These are phyloP conservation scores for Tinamus guttatus DNA, from an alignment of 2,113 vertebrate species.

Conservation along the genomic window DNA sequence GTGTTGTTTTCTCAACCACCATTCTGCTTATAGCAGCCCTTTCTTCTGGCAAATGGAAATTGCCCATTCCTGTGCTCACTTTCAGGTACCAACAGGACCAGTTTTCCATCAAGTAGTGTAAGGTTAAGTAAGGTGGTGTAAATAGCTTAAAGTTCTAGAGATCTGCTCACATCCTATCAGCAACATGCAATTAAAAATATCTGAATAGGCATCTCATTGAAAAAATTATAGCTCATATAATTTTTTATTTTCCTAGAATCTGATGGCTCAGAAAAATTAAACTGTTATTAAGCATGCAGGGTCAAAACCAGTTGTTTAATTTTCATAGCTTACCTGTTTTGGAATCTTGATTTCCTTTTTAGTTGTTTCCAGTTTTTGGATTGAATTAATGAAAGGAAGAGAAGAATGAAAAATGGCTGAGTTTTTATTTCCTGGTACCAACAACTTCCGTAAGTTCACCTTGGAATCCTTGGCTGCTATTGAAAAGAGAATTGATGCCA, in stretches of 20 bases:
- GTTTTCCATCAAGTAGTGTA: background rate
- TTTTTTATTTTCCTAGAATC: background rate
- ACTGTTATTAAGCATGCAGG: background rate
- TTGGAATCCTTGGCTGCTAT: slow-evolving; percentile 90
- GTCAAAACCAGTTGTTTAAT: background rate
- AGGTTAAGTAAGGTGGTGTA: background rate
- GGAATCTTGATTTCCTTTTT: background rate
- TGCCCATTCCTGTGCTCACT: accelerated
- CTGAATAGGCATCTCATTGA: background rate
- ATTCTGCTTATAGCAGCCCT: too few species aligned
- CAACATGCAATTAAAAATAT: background rate
- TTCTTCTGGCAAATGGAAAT: accelerated
- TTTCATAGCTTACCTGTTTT: background rate
- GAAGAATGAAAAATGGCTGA: slow-evolving; percentile 96
- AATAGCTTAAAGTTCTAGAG: background rate
- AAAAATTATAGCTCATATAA: background rate
- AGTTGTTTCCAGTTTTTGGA: slow-evolving; percentile 57
- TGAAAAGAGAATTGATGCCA: slow-evolving; percentile 86
- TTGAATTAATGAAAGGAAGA: slow-evolving; percentile 77
- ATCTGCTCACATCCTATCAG: background rate
- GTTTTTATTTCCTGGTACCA: slow-evolving; percentile 84
- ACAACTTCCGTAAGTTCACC: slow-evolving; percentile 92
- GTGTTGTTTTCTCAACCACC: background rate
- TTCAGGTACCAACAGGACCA: background rate
- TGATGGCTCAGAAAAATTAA: background rate